phyloP scores from a whole-genome alignment of 2,888 invertebrate species.

The Nephrotoma appendiculata region DNA sequence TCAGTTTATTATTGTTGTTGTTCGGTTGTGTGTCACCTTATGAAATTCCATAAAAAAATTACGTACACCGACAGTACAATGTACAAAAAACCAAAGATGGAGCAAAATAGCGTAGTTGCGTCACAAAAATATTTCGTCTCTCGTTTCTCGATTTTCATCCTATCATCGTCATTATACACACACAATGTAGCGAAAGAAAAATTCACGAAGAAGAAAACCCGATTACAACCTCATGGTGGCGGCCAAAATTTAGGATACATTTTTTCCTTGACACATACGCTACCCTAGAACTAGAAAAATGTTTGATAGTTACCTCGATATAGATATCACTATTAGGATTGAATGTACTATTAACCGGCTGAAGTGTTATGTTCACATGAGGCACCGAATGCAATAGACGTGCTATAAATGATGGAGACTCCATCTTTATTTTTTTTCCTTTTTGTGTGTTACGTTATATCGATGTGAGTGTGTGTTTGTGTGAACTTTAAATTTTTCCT shows the following conservation, averaged over 20 bases:
- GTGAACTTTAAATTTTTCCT: neutral
- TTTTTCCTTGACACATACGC: neutral
- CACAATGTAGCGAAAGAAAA: neutral
- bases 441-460: neutral
- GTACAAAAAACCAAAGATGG: neutral
- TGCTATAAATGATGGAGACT: constrained; percentile 61
- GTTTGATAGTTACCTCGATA: constrained; percentile 47
- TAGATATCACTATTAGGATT: constrained; percentile 69
- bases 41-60: neutral
- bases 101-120: neutral
- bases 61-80: neutral
- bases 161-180: neutral
- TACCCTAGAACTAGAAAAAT: neutral
- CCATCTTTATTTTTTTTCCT: constrained; percentile 4
- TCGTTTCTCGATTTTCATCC: neutral
- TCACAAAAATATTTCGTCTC: neutral
- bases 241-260: neutral
- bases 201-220: neutral
- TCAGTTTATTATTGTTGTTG: neutral
- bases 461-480: neutral
- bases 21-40: neutral
- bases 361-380: constrained; percentile 71
- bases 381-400: constrained; percentile 69
- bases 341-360: constrained; percentile 71
- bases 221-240: neutral